Base-by-base conservation (phyloP, 1,140 invertebrate species). In the Musca vetustissima region DNA sequence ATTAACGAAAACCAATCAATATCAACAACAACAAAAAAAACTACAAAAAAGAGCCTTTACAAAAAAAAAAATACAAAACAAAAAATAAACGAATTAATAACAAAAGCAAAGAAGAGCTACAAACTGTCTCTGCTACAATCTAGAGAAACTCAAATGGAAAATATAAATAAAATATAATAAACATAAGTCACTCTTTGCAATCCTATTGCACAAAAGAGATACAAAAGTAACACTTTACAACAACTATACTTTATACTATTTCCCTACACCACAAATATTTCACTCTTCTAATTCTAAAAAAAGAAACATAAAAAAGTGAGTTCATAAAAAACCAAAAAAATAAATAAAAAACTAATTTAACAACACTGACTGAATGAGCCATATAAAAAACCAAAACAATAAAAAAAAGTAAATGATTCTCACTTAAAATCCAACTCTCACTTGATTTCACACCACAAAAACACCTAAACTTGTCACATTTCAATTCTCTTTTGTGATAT, bases 291-390 rank as follows among this genome's bases (percentile, higher is more conserved):
- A 3, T 21, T 9, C 49, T 19, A 52, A 19, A 21, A n/a, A n/a
- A n/a, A n/a, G n/a, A n/a, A n/a, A n/a, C n/a, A n/a, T 17, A 52
- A 19, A 52, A 52, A 43, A 43, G 36, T 43, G 36, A 43, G 36
- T 43, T 43, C 36, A 43, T 43, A 11, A 52, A 1, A 19, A 52
- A 52, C 17, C 7, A 32, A 64, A 64, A 25, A 61, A 69, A 22
- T 15, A 43, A 68, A 57, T 24, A 59, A 57, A 43, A 28, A 53
- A 57, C 57, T 22, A 61, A 57, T 32, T 47, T 66, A 28, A 43
- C 52, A 50, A 67, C 66, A 70, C 69, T 70, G 69, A 70, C 69
- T 70, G 69, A 70, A 70, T 64, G 69, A 67, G 57, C 69, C 69
- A 64, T 64, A 64, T 47, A 47, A 47, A 64, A 21, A 43, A 47